phyloP scores from a whole-genome alignment of 1,140 invertebrate genomes.

The Heliconius nattereri region DNA sequence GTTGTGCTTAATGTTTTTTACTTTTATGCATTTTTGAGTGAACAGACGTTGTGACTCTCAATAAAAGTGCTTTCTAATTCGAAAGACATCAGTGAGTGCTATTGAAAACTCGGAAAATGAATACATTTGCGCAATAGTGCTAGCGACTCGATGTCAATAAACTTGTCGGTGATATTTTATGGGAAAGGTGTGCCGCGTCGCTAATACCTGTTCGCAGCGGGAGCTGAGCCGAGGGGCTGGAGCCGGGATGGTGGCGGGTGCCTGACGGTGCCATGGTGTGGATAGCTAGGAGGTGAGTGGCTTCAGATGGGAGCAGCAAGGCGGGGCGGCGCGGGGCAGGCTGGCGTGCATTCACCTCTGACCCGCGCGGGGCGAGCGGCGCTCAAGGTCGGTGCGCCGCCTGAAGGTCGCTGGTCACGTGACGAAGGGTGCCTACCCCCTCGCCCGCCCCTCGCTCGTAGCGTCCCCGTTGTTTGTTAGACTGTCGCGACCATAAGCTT shows the following conservation, averaged over 20 bases:
- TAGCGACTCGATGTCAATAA: conserved; percentile 79
- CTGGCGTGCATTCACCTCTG: conserved; percentile 78
- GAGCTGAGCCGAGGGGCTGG: conserved; percentile 52
- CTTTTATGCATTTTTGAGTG: conserved; percentile 65
- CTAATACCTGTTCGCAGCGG: conserved; percentile 72
- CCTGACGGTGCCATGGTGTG: conserved; percentile 53
- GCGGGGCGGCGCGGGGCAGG: conserved; percentile 54
- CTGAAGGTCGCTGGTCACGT: conserved; percentile 78
- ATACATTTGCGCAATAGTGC: conserved; percentile 72
- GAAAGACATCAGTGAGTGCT: conserved; percentile 59
- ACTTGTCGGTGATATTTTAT: conserved; percentile 79
- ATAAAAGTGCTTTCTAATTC: conserved; percentile 59
- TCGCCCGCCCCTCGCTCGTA: conserved; percentile 49
- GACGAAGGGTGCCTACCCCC: conserved; percentile 69
- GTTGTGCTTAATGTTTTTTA: conserved; percentile 74
- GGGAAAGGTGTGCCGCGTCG: conserved; percentile 79
- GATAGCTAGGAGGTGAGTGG: conserved; percentile 64
- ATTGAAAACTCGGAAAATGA: conserved; percentile 49
- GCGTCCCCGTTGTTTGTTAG: conserved; percentile 52
- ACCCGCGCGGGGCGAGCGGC: conserved; percentile 76
- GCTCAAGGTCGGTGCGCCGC: conserved; percentile 79
- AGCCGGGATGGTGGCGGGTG: conserved; percentile 55
- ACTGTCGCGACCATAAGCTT: conserved; percentile 52
- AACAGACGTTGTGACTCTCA: conserved; percentile 57
- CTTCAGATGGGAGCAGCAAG: conserved; percentile 46